Evolutionary conservation across 2,797 vertebrate species (phyloP).

Genomic region (Rhinogobio ventralis): DNA sequence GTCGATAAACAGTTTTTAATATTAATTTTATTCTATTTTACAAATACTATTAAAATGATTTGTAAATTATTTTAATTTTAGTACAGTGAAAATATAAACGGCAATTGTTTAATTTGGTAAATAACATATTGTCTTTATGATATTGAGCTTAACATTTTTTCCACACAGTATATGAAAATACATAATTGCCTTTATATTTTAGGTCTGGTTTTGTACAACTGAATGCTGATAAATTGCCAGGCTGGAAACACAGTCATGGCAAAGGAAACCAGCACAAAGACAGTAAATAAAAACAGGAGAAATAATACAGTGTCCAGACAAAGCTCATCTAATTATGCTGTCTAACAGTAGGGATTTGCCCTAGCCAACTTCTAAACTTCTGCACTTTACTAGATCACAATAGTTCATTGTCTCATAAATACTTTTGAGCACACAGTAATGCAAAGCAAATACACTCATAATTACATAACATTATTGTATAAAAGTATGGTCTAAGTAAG

Average conservation of each 20-base stretch:
- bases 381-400: conserved; percentile 45
- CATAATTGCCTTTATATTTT: too few relatives aligned
- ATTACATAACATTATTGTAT: background rate
- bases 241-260: background rate
- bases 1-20: background rate
- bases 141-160: background rate
- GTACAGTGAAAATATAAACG: background rate
- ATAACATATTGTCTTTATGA: background rate
- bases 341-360: conserved; percentile 55
- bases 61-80: background rate
- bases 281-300: conserved; percentile 55
- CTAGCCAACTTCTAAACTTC: conserved; percentile 43
- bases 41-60: background rate
- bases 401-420: conserved; percentile 28
- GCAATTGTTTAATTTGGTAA: background rate
- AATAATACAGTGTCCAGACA: conserved; percentile 32
- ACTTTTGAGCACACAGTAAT: background rate
- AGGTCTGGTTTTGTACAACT: background rate
- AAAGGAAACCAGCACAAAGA: conserved; percentile 24
- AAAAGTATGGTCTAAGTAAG: background rate
- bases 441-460: background rate
- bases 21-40: background rate
- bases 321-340: conserved; percentile 68
- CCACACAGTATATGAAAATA: background rate
- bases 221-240: background rate